Conservation (phyloP, 1,140 invertebrate species). For the Colletes latitarsis region DNA sequence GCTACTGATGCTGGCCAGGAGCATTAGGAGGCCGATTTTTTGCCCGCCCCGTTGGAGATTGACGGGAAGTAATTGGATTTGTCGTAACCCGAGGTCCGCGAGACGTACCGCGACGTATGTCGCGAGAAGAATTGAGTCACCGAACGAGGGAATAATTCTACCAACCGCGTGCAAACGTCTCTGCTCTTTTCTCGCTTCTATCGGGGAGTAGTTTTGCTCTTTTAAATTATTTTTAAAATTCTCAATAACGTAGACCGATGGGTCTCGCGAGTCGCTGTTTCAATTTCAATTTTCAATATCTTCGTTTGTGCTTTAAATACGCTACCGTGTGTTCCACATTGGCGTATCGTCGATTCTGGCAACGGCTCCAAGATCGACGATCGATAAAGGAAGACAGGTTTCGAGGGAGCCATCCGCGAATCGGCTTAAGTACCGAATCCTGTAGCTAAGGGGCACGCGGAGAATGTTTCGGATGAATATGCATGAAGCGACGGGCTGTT, state of each 20-base stretch:
- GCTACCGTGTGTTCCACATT: too few species aligned
- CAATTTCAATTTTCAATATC: too few species aligned
- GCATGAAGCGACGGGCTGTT: conserved; percentile 44
- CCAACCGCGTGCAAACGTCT: too few species aligned
- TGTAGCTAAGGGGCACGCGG: not conserved
- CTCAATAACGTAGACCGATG: too few species aligned
- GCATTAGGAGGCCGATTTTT: conserved; percentile 2
- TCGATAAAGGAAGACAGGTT: not conserved
- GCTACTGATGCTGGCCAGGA: not conserved
- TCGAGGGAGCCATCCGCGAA: not conserved
- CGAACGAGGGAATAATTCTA: too few species aligned
- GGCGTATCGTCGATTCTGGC: too few species aligned
- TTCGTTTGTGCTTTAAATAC: too few species aligned
- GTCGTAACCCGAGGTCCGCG: not conserved
- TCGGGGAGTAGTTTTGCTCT: too few species aligned
- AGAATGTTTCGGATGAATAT: conserved; percentile 43
- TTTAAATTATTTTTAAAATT: too few species aligned
- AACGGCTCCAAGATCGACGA: not conserved
- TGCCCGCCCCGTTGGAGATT: not conserved
- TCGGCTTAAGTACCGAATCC: not conserved
- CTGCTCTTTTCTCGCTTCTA: too few species aligned
- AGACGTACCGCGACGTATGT: not conserved
- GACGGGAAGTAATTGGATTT: conserved; percentile 16
- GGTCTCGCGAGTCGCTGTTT: too few species aligned
- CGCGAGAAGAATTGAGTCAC: too few species aligned